phyloP scores from a whole-genome alignment of 2,113 vertebrate species.

The Heterotis niloticus region DNA sequence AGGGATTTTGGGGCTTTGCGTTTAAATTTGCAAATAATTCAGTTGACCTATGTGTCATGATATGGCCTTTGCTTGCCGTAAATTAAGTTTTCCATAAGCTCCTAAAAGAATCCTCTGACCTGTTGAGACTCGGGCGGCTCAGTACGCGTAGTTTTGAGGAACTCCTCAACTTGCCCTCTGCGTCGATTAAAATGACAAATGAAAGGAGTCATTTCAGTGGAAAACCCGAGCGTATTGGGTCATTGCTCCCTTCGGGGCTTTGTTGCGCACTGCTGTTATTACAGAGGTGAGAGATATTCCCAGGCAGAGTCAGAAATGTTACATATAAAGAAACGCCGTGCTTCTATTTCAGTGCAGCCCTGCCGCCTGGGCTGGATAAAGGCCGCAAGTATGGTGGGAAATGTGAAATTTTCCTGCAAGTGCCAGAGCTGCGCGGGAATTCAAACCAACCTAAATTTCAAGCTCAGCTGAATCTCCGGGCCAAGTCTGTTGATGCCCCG shows the following conservation, averaged over 20 bases:
- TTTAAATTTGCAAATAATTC: background rate
- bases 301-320: background rate
- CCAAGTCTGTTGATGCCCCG: slow-evolving; percentile 17
- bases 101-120: background rate
- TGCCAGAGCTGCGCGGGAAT: background rate
- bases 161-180: slow-evolving; percentile 2
- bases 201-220: background rate
- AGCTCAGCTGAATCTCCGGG: slow-evolving; percentile 2
- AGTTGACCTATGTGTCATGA: background rate
- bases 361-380: slow-evolving; percentile 35
- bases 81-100: background rate
- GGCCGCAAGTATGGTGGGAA: slow-evolving; percentile 35
- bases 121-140: background rate
- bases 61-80: background rate
- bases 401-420: slow-evolving; percentile 33
- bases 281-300: slow-evolving; percentile 9
- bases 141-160: slow-evolving; percentile 9
- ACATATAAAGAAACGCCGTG: background rate
- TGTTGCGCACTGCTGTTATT: slow-evolving; percentile 10
- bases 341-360: background rate
- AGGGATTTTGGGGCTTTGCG: background rate
- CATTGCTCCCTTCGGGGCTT: slow-evolving; percentile 9
- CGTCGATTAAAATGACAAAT: slow-evolving; percentile 21
- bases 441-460: slow-evolving; percentile 1
- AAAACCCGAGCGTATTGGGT: background rate